Evolutionary conservation across 2,113 vertebrate genomes (phyloP).

Genomic region (Saccopteryx bilineata): DNA sequence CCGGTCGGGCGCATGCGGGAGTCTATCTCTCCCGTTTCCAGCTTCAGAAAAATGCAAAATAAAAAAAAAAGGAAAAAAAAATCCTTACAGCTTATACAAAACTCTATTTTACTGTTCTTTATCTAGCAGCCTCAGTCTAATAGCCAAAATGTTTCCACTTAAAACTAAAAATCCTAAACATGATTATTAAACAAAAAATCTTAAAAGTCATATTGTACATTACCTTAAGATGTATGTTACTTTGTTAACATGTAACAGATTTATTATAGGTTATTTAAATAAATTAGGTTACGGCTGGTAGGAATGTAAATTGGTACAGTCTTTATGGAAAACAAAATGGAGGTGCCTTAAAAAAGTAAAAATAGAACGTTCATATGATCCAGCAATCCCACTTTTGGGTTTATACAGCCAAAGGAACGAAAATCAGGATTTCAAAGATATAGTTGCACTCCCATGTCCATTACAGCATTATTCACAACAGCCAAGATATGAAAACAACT

Average conservation of each 20-base stretch:
- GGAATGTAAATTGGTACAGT: neutral
- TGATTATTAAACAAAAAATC: conserved; percentile 54
- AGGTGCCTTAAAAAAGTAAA: conserved; percentile 8
- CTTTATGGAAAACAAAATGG: neutral
- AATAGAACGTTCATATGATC: neutral
- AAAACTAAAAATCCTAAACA: conserved; percentile 62
- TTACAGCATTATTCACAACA: neutral
- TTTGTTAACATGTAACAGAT: conserved; percentile 1
- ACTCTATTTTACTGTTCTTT: conserved; percentile 46
- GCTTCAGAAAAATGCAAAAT: too few species aligned
- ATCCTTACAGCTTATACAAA: conserved; percentile 8
- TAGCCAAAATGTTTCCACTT: conserved; percentile 36
- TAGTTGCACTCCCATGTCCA: neutral
- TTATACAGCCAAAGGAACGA: neutral
- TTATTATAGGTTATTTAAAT: conserved; percentile 33
- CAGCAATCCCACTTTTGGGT: neutral
- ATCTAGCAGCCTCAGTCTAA: neutral
- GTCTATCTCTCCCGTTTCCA: too few species aligned
- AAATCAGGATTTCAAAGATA: conserved; percentile 17
- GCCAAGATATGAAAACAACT: neutral
- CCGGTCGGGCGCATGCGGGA: too few species aligned
- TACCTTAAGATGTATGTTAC: neutral
- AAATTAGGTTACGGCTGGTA: neutral
- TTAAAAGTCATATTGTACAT: conserved; percentile 38
- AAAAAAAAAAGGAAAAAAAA: neutral